Percentiles rank a stretch among this genome's conserved stretches.
These are phyloP conservation scores for Zaprionus ghesquierei DNA, from an alignment of 1,140 invertebrate genomes.

Conservation along the genomic window DNA sequence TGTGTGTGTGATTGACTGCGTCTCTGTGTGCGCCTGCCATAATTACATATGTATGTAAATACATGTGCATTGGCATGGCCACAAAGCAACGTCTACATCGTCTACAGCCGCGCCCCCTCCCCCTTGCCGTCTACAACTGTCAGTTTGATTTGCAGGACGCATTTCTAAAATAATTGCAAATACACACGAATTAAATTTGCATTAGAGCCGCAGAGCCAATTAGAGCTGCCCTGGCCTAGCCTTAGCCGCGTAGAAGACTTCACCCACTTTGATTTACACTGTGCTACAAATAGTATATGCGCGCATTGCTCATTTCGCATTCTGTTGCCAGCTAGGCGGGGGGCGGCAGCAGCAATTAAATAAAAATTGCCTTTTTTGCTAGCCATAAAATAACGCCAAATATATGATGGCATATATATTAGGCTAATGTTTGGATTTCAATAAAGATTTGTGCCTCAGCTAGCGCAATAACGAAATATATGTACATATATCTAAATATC, in stretches of 20 bases:
- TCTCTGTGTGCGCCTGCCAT: neutral
- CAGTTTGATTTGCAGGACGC: conserved; percentile 73
- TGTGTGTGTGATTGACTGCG: neutral
- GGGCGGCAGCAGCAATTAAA: conserved; percentile 26
- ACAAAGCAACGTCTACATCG: conserved; percentile 9
- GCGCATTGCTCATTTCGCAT: no score
- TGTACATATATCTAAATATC: conserved; percentile 7
- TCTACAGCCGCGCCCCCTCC: neutral
- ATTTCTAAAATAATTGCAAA: conserved; percentile 77
- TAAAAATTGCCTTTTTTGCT: conserved; percentile 37
- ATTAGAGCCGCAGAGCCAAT: conserved; percentile 75
- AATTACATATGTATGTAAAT: conserved; percentile 14
- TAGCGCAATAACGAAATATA: neutral
- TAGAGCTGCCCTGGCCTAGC: conserved; percentile 37
- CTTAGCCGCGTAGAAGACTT: neutral
- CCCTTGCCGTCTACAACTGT: conserved; percentile 10
- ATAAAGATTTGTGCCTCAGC: conserved; percentile 61
- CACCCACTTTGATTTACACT: neutral
- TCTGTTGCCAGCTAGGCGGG: no score
- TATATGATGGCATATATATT: conserved; percentile 59
- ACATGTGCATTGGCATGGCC: conserved; percentile 14
- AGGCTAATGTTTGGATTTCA: conserved; percentile 48
- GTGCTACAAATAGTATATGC: no score
- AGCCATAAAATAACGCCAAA: conserved; percentile 37
- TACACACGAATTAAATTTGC: conserved; percentile 79